Percentiles rank a stretch among this genome's conserved stretches.
phyloP scores from a whole-genome alignment of 2,797 vertebrate species.

The Aotus griseimembra region DNA sequence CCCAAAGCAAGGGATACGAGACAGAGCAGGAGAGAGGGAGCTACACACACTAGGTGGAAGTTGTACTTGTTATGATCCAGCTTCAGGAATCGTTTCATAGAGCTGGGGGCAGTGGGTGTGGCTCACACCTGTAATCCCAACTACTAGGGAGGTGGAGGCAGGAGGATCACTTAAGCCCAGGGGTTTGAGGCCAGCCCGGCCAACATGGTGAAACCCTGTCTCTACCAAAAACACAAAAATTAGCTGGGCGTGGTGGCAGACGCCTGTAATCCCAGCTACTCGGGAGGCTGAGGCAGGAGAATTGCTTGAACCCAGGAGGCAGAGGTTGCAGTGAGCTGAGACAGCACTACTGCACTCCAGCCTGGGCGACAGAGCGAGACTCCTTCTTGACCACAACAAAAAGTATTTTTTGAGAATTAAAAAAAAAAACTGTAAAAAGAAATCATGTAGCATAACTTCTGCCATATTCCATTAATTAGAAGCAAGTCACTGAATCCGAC shows the following conservation, averaged over 20 bases:
- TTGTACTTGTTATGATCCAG: too few species aligned
- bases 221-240: neutral
- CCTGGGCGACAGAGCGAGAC: neutral
- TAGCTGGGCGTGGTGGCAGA: rapidly evolving
- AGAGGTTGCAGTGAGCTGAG: neutral
- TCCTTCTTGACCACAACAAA: too few species aligned
- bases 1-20: too few species aligned
- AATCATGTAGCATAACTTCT: neutral
- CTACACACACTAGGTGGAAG: too few species aligned
- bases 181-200: neutral
- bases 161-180: neutral
- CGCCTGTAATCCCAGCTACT: neutral
- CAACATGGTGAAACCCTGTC: neutral
- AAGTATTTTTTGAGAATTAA: neutral
- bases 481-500: neutral
- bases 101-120: too few species aligned
- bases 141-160: neutral
- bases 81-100: too few species aligned
- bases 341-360: neutral
- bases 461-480: neutral
- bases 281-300: neutral
- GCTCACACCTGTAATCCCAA: too few species aligned
- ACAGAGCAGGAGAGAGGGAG: too few species aligned
- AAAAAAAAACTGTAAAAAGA: neutral
- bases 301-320: rapidly evolving